Conservation (phyloP, 2,888 invertebrate species). For the Hydroisotoma schaefferi region DNA sequence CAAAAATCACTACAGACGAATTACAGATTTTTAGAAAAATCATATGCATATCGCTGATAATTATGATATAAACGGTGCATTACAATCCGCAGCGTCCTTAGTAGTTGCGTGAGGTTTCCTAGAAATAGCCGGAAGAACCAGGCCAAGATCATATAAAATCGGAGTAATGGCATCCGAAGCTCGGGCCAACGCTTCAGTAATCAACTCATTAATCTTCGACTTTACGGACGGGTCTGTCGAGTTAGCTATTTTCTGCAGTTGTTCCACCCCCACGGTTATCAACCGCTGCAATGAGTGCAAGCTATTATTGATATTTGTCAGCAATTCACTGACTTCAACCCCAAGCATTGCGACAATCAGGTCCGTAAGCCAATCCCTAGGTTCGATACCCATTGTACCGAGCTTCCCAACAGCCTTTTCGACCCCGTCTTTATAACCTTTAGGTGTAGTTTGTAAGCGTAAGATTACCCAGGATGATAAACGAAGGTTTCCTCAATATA, state of each 20-base stretch:
- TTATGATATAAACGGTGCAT: too few relatives aligned
- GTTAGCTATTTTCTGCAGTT: conserved; percentile 1
- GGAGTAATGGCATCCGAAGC: conserved; percentile 12
- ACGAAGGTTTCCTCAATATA: too few relatives aligned
- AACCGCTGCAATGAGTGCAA: conserved; percentile 5
- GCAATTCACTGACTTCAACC: conserved; percentile 11
- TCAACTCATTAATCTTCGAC: conserved; percentile 12
- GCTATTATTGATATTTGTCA: conserved; percentile 11
- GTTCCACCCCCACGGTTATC: not conserved
- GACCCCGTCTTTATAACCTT: too few relatives aligned
- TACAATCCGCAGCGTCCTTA: conserved; percentile 16
- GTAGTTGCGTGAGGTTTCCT: not conserved
- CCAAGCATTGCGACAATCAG: conserved; percentile 19
- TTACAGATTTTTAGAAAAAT: conserved; percentile 7
- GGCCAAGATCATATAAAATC: conserved; percentile 12
- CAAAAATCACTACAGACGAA: conserved; percentile 22
- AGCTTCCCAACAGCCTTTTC: not conserved
- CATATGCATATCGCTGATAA: not conserved
- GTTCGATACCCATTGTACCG: conserved; percentile 2
- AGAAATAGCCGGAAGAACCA: conserved; percentile 22
- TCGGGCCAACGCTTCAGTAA: conserved; percentile 7
- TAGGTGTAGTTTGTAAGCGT: too few relatives aligned
- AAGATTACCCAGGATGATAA: too few relatives aligned
- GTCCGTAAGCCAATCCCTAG: conserved; percentile 18
- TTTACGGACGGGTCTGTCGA: conserved; percentile 9